A percentile compares a stretch with the other conserved stretches of the same genome.
These are phyloP conservation scores for Ceyx melanurus DNA, from an alignment of 2,113 vertebrate genomes.

Conservation along the genomic window DNA sequence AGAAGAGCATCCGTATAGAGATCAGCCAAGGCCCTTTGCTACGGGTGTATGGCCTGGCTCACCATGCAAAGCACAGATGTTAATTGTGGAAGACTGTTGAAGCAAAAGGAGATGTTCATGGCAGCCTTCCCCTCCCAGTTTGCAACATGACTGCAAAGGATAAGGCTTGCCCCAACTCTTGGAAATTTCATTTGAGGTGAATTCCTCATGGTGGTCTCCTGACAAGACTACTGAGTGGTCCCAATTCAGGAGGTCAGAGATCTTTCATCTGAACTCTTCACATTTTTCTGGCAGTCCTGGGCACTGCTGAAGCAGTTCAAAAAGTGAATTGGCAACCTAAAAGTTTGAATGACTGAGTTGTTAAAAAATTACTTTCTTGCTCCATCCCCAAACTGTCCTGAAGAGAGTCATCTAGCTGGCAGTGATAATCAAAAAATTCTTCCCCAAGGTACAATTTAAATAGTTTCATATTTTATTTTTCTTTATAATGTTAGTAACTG, in stretches of 20 bases:
- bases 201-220: background rate
- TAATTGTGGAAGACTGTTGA: background rate
- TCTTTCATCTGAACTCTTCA: background rate
- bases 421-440: background rate
- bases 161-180: background rate
- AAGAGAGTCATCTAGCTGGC: background rate
- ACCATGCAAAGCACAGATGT: background rate
- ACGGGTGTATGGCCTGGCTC: background rate
- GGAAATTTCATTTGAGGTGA: background rate
- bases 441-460: background rate
- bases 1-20: background rate
- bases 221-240: background rate
- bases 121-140: background rate
- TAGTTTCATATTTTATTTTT: background rate
- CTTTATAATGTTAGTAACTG: constrained; percentile 3
- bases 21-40: background rate
- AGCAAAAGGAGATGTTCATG: background rate
- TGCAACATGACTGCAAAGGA: background rate
- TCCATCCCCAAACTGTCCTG: background rate
- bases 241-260: background rate
- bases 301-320: background rate
- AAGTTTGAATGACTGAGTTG: background rate
- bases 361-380: background rate
- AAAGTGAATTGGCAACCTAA: background rate
- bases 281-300: background rate